Evolutionary conservation across 2,888 invertebrate species (phyloP).

Genomic region (Lampropteryx suffumata): DNA sequence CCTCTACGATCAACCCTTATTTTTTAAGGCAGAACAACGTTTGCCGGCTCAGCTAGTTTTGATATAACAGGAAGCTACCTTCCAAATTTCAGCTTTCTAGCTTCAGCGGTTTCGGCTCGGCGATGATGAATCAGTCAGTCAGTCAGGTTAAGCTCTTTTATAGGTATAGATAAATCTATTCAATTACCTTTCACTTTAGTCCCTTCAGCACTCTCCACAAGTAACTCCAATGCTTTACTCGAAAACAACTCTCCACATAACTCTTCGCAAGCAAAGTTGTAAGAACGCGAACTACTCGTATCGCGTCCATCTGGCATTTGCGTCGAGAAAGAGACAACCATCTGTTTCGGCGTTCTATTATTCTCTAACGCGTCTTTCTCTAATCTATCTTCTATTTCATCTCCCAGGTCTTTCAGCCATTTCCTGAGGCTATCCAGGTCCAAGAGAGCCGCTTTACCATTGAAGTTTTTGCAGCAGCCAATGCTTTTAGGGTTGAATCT

Average conservation of each 20-base stretch:
- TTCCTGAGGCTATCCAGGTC: conserved; percentile 86
- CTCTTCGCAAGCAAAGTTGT: conserved; percentile 80
- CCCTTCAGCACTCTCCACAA: conserved; percentile 84
- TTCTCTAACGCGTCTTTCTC: conserved; percentile 91
- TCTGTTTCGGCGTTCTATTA: conserved; percentile 89
- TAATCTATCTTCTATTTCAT: conserved; percentile 92
- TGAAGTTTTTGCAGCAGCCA: conserved; percentile 97
- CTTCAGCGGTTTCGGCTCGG: too few relatives aligned
- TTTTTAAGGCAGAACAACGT: too few relatives aligned
- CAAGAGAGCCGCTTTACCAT: conserved; percentile 88
- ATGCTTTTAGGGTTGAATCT: conserved; percentile 95
- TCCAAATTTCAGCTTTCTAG: too few relatives aligned
- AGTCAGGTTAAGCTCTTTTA: too few relatives aligned
- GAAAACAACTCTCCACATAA: conserved; percentile 87
- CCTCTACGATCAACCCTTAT: too few relatives aligned
- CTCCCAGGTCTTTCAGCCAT: conserved; percentile 91
- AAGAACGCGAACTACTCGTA: conserved; percentile 85
- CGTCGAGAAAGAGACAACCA: conserved; percentile 88
- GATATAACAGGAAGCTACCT: too few relatives aligned
- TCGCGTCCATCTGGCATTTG: conserved; percentile 81
- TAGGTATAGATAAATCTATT: too few relatives aligned
- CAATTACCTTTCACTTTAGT: conserved; percentile 57
- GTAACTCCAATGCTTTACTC: conserved; percentile 84
- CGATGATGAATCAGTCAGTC: too few relatives aligned
- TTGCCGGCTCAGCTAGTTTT: too few relatives aligned